Evolutionary conservation across 2,113 vertebrate species (phyloP).

Genomic region (Hyaena hyaena): DNA sequence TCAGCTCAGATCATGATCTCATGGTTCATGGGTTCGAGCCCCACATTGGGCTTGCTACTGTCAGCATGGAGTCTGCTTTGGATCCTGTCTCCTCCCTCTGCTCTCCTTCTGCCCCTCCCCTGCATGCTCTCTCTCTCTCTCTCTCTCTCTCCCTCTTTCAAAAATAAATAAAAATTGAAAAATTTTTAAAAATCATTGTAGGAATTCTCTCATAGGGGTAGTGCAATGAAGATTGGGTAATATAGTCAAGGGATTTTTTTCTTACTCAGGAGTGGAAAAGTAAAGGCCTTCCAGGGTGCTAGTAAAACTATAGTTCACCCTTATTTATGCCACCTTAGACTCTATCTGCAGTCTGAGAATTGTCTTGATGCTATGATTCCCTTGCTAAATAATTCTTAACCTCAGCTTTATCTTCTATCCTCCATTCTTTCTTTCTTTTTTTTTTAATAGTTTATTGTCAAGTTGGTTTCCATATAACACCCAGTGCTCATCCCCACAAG

Average conservation of each 20-base stretch:
- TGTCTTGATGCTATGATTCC: constrained; percentile 4
- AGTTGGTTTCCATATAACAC: too few relatives aligned
- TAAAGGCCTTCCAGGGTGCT: not conserved
- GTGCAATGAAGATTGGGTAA: not conserved
- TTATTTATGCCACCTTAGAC: not conserved
- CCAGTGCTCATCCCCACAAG: too few relatives aligned
- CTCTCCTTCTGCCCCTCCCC: too few relatives aligned
- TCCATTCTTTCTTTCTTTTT: not conserved
- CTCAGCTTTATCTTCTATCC: not conserved
- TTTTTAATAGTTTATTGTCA: too few relatives aligned
- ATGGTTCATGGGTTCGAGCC: too few relatives aligned
- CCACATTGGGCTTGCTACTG: too few relatives aligned
- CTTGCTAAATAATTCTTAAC: not conserved
- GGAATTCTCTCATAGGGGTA: not conserved
- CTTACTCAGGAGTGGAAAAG: not conserved
- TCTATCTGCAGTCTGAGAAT: not conserved
- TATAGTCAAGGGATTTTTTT: not conserved
- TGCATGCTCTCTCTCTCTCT: too few relatives aligned
- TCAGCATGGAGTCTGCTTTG: too few relatives aligned
- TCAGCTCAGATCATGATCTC: too few relatives aligned
- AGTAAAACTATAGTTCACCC: not conserved
- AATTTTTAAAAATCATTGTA: not conserved
- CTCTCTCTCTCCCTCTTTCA: too few relatives aligned
- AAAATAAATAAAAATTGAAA: too few relatives aligned
- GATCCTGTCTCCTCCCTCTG: too few relatives aligned